A percentile compares a stretch with the other conserved stretches of the same genome.
Conservation (phyloP, 2,888 invertebrate genomes). For the Leptopilina drosophilae region DNA sequence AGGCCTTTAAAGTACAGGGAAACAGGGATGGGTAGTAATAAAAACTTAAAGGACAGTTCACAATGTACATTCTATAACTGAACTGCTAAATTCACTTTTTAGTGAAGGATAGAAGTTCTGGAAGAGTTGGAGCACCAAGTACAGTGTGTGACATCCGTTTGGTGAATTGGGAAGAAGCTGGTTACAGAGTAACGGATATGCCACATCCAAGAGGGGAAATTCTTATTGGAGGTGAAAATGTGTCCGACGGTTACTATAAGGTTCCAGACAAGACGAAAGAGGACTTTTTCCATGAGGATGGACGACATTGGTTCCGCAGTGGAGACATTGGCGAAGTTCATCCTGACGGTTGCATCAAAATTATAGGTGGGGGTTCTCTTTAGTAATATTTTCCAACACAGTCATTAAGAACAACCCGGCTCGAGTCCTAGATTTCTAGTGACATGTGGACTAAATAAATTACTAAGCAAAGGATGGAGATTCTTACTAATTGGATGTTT, state of each 20-base stretch:
- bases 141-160: constrained; percentile 90
- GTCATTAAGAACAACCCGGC: too few species aligned
- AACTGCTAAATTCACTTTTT: constrained; percentile 17
- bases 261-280: constrained; percentile 91
- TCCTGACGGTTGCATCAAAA: constrained; percentile 94
- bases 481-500: too few species aligned
- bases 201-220: constrained; percentile 93
- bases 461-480: too few species aligned
- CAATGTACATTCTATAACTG: too few species aligned
- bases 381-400: too few species aligned
- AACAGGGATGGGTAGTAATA: too few species aligned
- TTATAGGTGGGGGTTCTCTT: constrained; percentile 87
- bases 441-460: too few species aligned
- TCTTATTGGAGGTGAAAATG: constrained; percentile 91
- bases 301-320: constrained; percentile 94
- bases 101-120: constrained; percentile 83
- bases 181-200: constrained; percentile 91
- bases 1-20: too few species aligned
- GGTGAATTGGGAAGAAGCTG: constrained; percentile 96
- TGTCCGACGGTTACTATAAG: constrained; percentile 96
- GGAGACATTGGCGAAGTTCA: constrained; percentile 98
- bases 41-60: too few species aligned
- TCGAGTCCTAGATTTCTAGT: too few species aligned
- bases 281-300: constrained; percentile 91
- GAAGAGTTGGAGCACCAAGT: constrained; percentile 93